phyloP scores from a whole-genome alignment of 2,113 vertebrate species.

The Syrmaticus mikado region DNA sequence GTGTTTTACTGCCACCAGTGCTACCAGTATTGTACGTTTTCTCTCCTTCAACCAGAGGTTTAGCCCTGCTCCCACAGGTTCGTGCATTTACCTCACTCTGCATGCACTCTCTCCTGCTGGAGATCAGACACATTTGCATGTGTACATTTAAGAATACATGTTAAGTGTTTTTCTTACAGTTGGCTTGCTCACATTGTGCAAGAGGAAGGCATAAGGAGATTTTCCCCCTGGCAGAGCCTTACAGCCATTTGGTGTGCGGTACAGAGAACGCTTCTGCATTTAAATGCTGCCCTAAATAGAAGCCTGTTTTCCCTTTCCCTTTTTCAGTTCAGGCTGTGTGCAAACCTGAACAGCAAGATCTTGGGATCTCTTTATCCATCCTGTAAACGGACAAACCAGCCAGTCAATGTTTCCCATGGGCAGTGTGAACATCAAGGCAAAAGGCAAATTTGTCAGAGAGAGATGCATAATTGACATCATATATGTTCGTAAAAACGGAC shows the following conservation, averaged over 20 bases:
- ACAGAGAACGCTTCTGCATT: neutral
- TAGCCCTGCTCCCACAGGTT: neutral
- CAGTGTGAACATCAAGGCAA: neutral
- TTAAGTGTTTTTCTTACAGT: neutral
- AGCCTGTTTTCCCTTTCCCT: neutral
- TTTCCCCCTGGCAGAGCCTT: neutral
- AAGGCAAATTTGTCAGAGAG: neutral
- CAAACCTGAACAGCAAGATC: neutral
- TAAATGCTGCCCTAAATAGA: neutral
- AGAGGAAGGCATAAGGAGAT: neutral
- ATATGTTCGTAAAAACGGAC: neutral
- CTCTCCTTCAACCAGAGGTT: neutral
- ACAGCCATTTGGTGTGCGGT: neutral
- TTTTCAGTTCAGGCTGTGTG: neutral
- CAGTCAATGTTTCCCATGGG: neutral
- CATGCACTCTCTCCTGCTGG: fast-evolving
- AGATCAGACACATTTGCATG: neutral
- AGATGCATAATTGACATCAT: too few species aligned
- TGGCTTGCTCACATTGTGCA: neutral
- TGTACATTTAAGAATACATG: neutral
- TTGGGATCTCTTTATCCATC: neutral
- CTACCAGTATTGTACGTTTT: neutral
- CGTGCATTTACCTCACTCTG: neutral
- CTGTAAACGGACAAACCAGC: neutral
- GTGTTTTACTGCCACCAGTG: neutral